Conservation (phyloP, 2,888 invertebrate species). For the Dynastes tityus region DNA sequence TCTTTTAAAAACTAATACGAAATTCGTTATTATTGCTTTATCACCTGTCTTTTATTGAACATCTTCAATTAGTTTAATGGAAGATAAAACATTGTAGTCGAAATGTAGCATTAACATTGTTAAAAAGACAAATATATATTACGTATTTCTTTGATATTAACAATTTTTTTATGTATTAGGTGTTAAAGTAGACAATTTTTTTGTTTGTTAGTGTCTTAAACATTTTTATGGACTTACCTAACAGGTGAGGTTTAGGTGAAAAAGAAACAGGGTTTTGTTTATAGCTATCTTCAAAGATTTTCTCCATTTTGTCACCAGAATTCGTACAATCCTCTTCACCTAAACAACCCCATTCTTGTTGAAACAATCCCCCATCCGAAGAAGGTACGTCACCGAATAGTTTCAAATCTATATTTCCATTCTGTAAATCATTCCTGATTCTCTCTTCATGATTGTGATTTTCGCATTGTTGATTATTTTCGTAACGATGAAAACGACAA, state of each 20-base stretch:
- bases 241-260: conserved; percentile 25
- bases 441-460: conserved; percentile 20
- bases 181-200: too few species aligned
- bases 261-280: not conserved
- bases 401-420: conserved; percentile 22
- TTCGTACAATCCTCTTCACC: conserved; percentile 6
- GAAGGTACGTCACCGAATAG: not conserved
- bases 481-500: conserved; percentile 19
- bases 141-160: too few species aligned
- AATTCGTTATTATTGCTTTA: too few species aligned
- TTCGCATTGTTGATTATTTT: conserved; percentile 10
- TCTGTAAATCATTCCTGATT: conserved; percentile 3
- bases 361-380: conserved; percentile 2
- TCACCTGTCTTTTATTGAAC: too few species aligned
- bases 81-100: too few species aligned
- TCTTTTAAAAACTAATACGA: too few species aligned
- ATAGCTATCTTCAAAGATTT: conserved; percentile 14
- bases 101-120: too few species aligned
- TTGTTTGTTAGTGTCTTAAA: not conserved
- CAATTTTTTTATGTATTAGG: too few species aligned
- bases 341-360: conserved; percentile 33
- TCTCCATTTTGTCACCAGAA: conserved; percentile 15
- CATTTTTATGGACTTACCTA: conserved; percentile 22
- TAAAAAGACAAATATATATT: too few species aligned
- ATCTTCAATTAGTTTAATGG: too few species aligned